Evolutionary conservation across 2,888 invertebrate species (phyloP).

Genomic region (Cetonia aurata): DNA sequence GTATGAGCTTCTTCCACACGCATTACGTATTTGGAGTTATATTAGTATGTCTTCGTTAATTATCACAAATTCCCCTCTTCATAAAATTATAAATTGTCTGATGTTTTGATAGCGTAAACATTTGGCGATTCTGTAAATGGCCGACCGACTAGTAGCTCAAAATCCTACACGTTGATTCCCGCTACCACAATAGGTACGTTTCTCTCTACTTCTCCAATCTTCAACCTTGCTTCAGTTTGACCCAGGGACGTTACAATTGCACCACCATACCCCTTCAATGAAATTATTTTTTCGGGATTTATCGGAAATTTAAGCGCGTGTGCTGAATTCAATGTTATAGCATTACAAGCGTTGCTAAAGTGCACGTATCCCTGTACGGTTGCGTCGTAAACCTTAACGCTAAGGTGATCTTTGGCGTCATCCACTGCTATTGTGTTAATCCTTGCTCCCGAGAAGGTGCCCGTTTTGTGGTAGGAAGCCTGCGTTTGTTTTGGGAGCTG

Average conservation of each 20-base stretch:
- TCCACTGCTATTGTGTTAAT: conserved; percentile 6
- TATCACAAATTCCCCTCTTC: no score
- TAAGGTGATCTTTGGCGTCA: conserved; percentile 17
- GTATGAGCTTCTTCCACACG: no score
- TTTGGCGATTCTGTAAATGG: conserved; percentile 29
- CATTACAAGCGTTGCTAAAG: conserved; percentile 20
- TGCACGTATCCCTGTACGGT: conserved; percentile 2
- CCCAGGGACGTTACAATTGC: conserved; percentile 11
- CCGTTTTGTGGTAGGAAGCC: conserved; percentile 1
- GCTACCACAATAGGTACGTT: conserved; percentile 19
- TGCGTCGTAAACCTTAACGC: background rate
- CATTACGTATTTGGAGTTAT: no score
- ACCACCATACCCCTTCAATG: conserved; percentile 17
- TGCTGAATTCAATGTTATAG: conserved; percentile 11
- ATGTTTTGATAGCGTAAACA: background rate
- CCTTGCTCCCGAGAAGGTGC: no score
- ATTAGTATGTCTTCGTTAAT: no score
- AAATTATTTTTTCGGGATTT: conserved; percentile 11
- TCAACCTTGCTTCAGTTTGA: conserved; percentile 8
- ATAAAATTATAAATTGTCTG: no score
- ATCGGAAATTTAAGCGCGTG: conserved; percentile 1
- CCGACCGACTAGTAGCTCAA: conserved; percentile 27
- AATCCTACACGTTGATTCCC: conserved; percentile 1
- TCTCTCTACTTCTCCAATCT: conserved; percentile 23
- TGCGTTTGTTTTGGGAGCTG: background rate